Base-by-base conservation (phyloP, 2,113 vertebrate species). In the Pavo muticus region DNA sequence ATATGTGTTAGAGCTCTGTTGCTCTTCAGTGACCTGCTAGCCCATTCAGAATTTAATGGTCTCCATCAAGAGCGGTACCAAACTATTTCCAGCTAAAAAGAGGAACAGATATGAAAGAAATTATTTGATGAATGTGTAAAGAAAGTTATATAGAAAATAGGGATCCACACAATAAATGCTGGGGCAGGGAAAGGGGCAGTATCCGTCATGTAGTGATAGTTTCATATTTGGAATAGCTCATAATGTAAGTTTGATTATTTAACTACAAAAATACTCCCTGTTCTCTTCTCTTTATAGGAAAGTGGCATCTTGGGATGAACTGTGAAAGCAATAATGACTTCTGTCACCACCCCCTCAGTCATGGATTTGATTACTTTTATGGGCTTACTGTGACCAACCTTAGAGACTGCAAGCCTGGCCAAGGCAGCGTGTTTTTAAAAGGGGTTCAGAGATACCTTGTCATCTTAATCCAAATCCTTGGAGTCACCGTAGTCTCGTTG, bases 251-350 rank as follows among this genome's bases (percentile, higher is more conserved):
- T 69, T 72, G 42, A 59, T 78, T 69, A 29, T 88, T 91, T 90
- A 94, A 69, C 64, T 82, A 76, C 39, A 93, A 47, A 91, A 92
- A 76, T 61, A 21, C 8, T 85, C 35, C 45, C 29, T 95, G 35
- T 95, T 9, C n/a, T 85, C 80, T 29, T 92, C 29, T 96, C 64
- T 93, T 95, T 77, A 9, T 88, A 98, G 99, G 99, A 35, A 99
- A 99, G 91, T 99, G 99, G 99, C 99, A 99, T 96, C 98, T 99
- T 4, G 99, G 99, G 4, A 94, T 98, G 14, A 99, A 97, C 97
- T 99, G 99, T 87, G 83, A 98, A 80, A 97, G 87, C 91, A 97
- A n/a, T 4, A 70, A 92, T 3, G 99, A 99, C 91, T 98, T 98
- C 95, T 99, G 99, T 88, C 99, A 99, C 97, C 99, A 99, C 92